Evolutionary conservation across 2,113 vertebrate genomes (phyloP), one percentile per base, ranked within the genome.

Genomic region (Isichthys henryi): DNA sequence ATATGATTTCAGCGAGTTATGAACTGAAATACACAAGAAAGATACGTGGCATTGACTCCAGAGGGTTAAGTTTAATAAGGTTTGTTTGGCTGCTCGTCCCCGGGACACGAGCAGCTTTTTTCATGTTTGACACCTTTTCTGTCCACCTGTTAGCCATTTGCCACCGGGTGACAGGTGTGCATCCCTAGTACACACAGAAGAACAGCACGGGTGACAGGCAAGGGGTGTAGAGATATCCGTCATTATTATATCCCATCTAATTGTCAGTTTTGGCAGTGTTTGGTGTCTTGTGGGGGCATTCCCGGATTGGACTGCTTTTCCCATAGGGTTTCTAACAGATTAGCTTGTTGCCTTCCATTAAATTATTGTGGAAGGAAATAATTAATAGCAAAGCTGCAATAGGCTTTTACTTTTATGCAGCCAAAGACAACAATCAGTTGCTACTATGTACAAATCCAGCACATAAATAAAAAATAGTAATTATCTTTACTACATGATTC

Each of bases 331-430:
- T 80, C 74, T 43, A 90, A 77, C 45, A 86, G 48, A 85, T 90
- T 88, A 90, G 74, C 88, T 90, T 89, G 82, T 74, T 89, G 86
- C 53, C 83, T 74, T 56, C 62, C 82, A 27, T 15, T 87, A 87
- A 86, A 90, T 90, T 89, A 89, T 74, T 90, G 70, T 49, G 21
- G 80, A 85, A 74, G 17, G 53, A 49, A 52, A 88, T 88, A 86
- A 90, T 88, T 88, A 88, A 90, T 82, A 85, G 31, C 48, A 82
- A 88, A 87, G 35, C 48, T 21, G 5, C 39, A 15, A 53, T 8
- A 43, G 21, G 39, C 35, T 53, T 7, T 17, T 39, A 31, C 31
- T 49, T 35, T 52, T 56, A 87, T 31, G 19, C 74, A 8, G 17
- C 39, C 56, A 77, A 74, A 53, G 46, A 58, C 46, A 52, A 58